Evolutionary conservation across 2,113 vertebrate species (phyloP).

Genomic region (Hemibagrus wyckioides): DNA sequence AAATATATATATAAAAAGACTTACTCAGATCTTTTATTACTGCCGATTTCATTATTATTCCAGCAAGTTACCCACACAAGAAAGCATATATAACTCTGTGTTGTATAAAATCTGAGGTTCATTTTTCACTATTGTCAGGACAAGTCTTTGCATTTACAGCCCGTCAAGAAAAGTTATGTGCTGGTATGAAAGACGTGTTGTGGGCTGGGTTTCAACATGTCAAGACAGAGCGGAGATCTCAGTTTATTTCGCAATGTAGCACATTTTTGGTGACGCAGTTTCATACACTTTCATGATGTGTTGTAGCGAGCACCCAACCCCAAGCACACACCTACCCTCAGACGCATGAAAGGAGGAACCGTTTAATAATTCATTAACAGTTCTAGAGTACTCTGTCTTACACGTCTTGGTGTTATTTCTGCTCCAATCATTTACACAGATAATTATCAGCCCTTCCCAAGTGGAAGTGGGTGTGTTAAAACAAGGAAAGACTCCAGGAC

Average conservation of each 20-base stretch:
- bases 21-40: neutral
- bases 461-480: neutral
- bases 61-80: neutral
- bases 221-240: constrained; percentile 23
- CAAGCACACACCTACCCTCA: constrained; percentile 15
- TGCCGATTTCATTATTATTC: neutral
- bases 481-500: neutral
- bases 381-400: neutral
- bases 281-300: neutral
- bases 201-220: constrained; percentile 39
- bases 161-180: neutral
- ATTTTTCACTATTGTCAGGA: neutral
- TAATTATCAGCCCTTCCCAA: neutral
- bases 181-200: constrained; percentile 30
- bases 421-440: neutral
- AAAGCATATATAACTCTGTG: neutral
- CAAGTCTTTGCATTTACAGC: neutral
- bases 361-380: neutral
- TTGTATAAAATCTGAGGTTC: neutral
- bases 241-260: constrained; percentile 22
- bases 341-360: neutral
- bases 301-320: neutral
- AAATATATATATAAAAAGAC: too few relatives aligned
- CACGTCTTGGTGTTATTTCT: neutral
- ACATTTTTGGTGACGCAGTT: constrained; percentile 22